Evolutionary conservation across 2,888 invertebrate species (phyloP).

Genomic region (Idaea straminata): DNA sequence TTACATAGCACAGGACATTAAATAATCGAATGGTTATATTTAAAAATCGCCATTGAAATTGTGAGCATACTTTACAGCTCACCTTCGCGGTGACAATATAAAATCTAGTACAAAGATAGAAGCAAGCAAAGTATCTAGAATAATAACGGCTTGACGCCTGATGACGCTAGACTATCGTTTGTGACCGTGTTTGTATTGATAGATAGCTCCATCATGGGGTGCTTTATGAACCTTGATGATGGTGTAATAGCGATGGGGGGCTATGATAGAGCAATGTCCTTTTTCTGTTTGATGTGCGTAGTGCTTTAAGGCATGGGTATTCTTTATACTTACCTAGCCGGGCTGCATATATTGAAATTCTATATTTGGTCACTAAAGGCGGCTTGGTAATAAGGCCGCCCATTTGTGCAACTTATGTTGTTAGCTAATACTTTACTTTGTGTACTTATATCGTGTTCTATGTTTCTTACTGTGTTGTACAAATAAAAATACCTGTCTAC

Average conservation of each 20-base stretch:
- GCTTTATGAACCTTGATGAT: constrained; percentile 10
- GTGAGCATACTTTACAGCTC: background rate
- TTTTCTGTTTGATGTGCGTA: background rate
- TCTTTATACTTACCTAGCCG: background rate
- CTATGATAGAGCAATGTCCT: constrained; percentile 7
- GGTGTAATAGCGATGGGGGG: constrained; percentile 13
- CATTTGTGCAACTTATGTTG: no score
- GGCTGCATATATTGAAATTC: background rate
- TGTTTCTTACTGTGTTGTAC: no score
- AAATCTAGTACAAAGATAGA: background rate
- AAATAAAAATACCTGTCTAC: no score
- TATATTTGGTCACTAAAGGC: no score
- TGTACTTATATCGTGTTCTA: no score
- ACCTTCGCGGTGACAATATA: no score
- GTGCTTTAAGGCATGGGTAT: background rate
- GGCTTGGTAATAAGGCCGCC: no score
- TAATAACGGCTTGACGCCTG: background rate
- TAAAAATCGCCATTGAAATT: background rate
- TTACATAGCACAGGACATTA: no score
- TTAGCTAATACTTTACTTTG: no score
- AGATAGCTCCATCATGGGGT: background rate
- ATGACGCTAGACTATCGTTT: constrained; percentile 5
- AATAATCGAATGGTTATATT: no score
- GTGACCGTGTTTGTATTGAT: constrained; percentile 19
- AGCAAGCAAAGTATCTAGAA: background rate